phyloP scores from a whole-genome alignment of 2,888 invertebrate species.

The Trichopoda pennipes region DNA sequence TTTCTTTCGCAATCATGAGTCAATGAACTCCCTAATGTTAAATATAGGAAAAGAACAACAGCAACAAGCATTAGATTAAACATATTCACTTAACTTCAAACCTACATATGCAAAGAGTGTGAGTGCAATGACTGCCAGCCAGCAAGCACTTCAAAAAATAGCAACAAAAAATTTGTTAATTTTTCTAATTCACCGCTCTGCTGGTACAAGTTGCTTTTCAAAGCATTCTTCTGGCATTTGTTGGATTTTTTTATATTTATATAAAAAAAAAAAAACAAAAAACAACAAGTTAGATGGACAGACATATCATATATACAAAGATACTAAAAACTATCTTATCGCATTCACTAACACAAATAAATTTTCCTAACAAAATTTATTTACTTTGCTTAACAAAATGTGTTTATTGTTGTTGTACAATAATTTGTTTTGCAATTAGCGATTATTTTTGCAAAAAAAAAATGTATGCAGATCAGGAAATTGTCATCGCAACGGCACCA shows the following conservation, averaged over 20 bases:
- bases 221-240: constrained; percentile 12
- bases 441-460: background rate
- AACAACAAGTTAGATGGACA: constrained; percentile 9
- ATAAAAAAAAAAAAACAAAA: no score
- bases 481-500: background rate
- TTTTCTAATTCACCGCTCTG: constrained; percentile 40
- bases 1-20: constrained; percentile 46
- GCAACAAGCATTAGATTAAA: constrained; percentile 42
- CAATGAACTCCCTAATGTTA: constrained; percentile 60
- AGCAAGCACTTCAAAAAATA: constrained; percentile 34
- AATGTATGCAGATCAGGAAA: background rate
- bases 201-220: constrained; percentile 14
- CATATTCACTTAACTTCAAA: constrained; percentile 30
- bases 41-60: constrained; percentile 36
- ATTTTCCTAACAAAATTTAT: constrained; percentile 10
- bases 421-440: background rate
- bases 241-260: constrained; percentile 16
- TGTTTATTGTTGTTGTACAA: background rate
- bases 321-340: constrained; percentile 39
- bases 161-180: constrained; percentile 10
- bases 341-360: constrained; percentile 9
- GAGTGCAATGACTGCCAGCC: constrained; percentile 64
- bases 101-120: constrained; percentile 24
- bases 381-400: constrained; percentile 2
- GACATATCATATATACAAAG: background rate